These are phyloP conservation scores for Sceloporus tristichus DNA, from an alignment of 2,113 vertebrate species.

Conservation along the genomic window DNA sequence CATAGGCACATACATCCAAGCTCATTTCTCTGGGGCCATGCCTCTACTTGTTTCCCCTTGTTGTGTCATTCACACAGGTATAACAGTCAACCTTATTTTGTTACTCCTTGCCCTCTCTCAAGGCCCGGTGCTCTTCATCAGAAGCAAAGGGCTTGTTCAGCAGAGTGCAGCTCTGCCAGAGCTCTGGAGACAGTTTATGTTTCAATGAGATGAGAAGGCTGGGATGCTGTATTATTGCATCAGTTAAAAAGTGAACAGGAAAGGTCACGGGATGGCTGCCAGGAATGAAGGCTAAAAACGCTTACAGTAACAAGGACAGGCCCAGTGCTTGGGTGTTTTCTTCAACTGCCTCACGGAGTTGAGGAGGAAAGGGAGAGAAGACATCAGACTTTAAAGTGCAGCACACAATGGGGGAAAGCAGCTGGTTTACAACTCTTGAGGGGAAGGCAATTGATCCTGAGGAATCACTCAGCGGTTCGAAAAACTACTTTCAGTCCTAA, in stretches of 20 bases:
- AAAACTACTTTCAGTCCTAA: slow-evolving; percentile 71
- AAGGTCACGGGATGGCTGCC: not conserved
- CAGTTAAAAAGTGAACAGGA: not conserved
- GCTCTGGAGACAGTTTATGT: not conserved
- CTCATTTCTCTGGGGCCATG: not conserved
- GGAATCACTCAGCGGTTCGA: slow-evolving; percentile 65
- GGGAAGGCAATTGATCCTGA: slow-evolving; percentile 70
- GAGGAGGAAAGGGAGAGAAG: not conserved
- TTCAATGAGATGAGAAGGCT: not conserved
- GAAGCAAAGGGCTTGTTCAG: slow-evolving; percentile 25
- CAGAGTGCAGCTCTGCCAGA: not conserved
- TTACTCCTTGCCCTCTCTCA: not conserved
- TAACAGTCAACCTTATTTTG: not conserved
- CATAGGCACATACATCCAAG: too few relatives aligned
- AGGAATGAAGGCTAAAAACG: not conserved
- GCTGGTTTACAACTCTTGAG: slow-evolving; percentile 60
- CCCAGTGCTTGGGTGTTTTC: not conserved
- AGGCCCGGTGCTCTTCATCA: not conserved
- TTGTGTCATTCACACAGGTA: not conserved
- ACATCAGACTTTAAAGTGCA: not conserved
- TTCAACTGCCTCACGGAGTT: accelerated
- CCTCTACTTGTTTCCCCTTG: not conserved
- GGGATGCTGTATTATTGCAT: not conserved
- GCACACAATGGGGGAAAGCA: slow-evolving; percentile 16
- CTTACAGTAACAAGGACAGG: slow-evolving; percentile 3